Evolutionary conservation across 1,140 invertebrate genomes (phyloP).

Genomic region (Heterodera schachtii): DNA sequence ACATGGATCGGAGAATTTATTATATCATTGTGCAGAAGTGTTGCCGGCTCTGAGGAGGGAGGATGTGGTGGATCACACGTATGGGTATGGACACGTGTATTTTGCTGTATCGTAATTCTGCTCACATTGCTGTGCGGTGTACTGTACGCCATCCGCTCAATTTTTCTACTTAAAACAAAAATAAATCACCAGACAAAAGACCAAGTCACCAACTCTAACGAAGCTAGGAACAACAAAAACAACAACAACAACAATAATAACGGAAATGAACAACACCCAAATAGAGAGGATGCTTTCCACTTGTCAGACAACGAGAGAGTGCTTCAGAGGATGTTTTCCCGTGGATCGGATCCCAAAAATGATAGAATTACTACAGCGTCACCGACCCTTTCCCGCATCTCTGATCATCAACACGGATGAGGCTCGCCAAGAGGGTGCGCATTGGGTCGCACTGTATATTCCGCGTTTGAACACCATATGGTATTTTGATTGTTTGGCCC

Average conservation of each 20-base stretch:
- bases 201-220: too few species aligned
- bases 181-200: background rate
- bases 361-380: background rate
- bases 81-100: background rate
- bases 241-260: background rate
- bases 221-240: background rate
- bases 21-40: background rate
- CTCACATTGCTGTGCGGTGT: background rate
- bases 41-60: background rate
- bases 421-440: background rate
- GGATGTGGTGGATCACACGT: background rate
- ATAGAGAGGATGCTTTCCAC: background rate
- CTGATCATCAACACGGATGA: background rate
- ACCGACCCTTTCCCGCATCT: background rate
- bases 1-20: background rate
- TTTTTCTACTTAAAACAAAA: background rate
- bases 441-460: background rate
- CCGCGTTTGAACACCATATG: too few species aligned
- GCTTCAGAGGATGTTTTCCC: background rate
- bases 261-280: background rate
- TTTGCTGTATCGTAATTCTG: background rate
- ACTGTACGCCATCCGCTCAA: background rate
- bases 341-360: background rate
- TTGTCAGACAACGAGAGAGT: background rate
- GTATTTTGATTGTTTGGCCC: conserved; percentile 14